Base-by-base conservation (phyloP, 2,797 vertebrate genomes). In the Threskiornis aethiopicus region DNA sequence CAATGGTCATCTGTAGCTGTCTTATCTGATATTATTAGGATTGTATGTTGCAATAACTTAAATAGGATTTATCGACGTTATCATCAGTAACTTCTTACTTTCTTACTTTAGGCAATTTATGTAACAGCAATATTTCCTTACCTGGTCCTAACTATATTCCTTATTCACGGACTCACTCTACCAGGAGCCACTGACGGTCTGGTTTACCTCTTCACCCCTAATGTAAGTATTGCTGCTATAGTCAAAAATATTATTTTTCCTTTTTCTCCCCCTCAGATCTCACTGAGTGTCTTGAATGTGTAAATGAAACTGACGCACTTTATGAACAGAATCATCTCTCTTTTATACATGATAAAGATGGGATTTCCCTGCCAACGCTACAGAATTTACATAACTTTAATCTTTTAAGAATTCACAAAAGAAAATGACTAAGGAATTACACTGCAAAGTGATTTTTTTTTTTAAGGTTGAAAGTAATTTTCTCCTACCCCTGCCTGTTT, bases 101-200 rank as follows among this genome's bases (percentile, higher is more conserved):
- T 71, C 67, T 84, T 72, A 14, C 39, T 52, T 81, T 41, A 99
- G 99, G 99, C 98, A 1, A 98, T 99, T 95, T 99, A 99, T 33
- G 97, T 99, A 94, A 99, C 99, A 18, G 98, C 98, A 58, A 97
- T 98, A 19, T 99, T 99, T 90, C 99, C 99, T 0, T 99, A 99
- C 94, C 85, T 99, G 94, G 98, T 99, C 33, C 96, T 99, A 94
- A 99, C 99, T 10, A 96, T 99, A 93, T 99, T 99, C 97, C 97
- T 99, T 72, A 83, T 99, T 75, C 98, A 97, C 19, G 98, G 98
- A 47, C 97, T 99, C 82, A 99, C 98, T 16, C 97, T 99, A 42
- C 99, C 99, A 0, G 99, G 99, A 91, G 99, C 99, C 0, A 93
- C 89, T 1, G 97, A 98, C 0, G 99, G 99, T 33, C 96, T 99